Conservation (phyloP, 2,888 invertebrate genomes). For the Pherbina coryleti region DNA sequence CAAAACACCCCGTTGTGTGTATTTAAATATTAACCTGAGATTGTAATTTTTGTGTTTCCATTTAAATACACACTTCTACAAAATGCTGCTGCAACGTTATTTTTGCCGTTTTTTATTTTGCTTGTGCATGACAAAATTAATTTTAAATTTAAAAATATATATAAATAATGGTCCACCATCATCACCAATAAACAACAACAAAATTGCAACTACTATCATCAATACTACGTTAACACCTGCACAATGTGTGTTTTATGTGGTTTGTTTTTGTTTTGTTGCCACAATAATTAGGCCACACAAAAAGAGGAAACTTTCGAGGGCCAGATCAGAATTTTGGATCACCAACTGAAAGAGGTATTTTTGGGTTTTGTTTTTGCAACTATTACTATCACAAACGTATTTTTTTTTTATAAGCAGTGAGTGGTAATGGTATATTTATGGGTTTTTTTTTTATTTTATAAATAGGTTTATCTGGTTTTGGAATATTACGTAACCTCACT, state of each 20-base stretch:
- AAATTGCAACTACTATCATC: conserved; percentile 33
- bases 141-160: conserved; percentile 11
- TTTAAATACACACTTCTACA: conserved; percentile 16
- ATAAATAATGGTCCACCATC: too few relatives aligned
- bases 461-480: too few relatives aligned
- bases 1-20: neutral
- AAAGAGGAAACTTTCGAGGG: conserved; percentile 94
- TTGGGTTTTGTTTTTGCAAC: conserved; percentile 2
- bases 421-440: too few relatives aligned
- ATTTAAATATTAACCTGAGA: too few relatives aligned
- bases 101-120: conserved; percentile 17
- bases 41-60: neutral
- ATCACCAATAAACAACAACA: neutral
- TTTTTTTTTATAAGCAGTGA: too few relatives aligned
- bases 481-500: too few relatives aligned
- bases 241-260: neutral
- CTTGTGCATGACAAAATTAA: neutral
- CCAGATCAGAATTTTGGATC: conserved; percentile 90
- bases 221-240: conserved; percentile 15
- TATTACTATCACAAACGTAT: too few relatives aligned
- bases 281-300: conserved; percentile 83
- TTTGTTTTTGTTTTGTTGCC: conserved; percentile 7
- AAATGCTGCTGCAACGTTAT: conserved; percentile 11
- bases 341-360: conserved; percentile 94
- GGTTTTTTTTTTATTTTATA: too few relatives aligned